Base-by-base conservation (phyloP, 2,888 invertebrate species). In the Drosophila percnosoma region DNA sequence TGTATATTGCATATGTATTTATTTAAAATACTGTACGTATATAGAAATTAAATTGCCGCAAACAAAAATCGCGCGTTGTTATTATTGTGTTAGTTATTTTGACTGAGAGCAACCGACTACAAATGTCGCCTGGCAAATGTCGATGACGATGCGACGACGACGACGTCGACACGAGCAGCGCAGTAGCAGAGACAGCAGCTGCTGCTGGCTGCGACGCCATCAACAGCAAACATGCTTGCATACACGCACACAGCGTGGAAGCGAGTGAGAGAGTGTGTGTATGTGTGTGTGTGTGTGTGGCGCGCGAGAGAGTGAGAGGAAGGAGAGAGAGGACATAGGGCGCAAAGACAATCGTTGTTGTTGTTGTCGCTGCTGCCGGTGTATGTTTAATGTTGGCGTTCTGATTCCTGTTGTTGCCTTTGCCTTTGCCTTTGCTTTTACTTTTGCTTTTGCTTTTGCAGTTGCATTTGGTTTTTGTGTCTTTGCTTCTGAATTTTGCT, bases 101-200 rank as follows among this genome's bases (percentile, higher is more conserved):
- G 74, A 76, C 78, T 77, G 69, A 78, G 68, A 52, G 55, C 67
- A 67, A 52, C 67, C 75, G 63, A 81, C 75, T 67, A 78, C 60
- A 75, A 80, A 80, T 74, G 78, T 80, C 78, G 75, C 72, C 66
- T 66, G 67, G 68, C 80, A 75, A 78, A 73, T 80, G 71, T 73
- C 68, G 75, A 71, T 69, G 80, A 55, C 70, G 66, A 80, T 53
- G 65, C 64, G 49, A 11, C 51, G 52, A 7, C 51, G 52, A 57
- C 65, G 52, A 18, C 29, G 48, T 6, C 52, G 67, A 75, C 59
- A 33, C 34, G 51, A 53, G 45, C 65, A 51, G 54, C 67, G 57
- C 75, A 62, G 40, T 68, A 21, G 49, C 70, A 55, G 54, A 57
- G 42, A 38, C 61, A 53, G 67, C 72, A 40, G 60, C 70, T 58